phyloP scores from a whole-genome alignment of 2,113 vertebrate genomes.

The Phalacrocorax pelagicus region DNA sequence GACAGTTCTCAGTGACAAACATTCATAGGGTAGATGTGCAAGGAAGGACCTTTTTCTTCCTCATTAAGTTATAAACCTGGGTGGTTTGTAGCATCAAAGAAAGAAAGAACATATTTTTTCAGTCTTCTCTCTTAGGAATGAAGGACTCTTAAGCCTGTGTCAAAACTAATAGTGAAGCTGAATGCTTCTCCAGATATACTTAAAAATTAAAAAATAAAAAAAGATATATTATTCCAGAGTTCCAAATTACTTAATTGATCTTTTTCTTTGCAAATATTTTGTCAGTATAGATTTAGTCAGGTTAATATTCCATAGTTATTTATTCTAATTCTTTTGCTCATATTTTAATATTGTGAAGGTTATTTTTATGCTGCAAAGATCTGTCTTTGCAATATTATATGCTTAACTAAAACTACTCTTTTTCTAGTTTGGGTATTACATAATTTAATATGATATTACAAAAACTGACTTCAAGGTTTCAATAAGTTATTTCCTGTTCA shows the following conservation, averaged over 20 bases:
- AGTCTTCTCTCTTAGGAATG: neutral
- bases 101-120: neutral
- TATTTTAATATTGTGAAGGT: neutral
- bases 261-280: constrained; percentile 24
- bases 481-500: neutral
- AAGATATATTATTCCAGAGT: neutral
- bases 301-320: neutral
- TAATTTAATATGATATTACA: constrained; percentile 19
- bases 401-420: neutral
- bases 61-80: neutral
- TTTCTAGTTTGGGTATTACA: neutral
- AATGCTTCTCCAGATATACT: neutral
- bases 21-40: neutral
- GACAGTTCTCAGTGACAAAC: neutral
- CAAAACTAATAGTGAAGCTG: neutral
- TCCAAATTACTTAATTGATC: neutral
- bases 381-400: neutral
- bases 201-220: neutral
- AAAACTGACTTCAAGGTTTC: neutral
- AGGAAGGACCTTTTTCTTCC: neutral
- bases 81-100: neutral
- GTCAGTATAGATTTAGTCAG: constrained; percentile 5
- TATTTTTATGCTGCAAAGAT: constrained; percentile 42
- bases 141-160: neutral
- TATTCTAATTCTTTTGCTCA: neutral